A percentile compares a stretch with the other conserved stretches of the same genome.
These are phyloP conservation scores for Catocala sponsa DNA, from an alignment of 2,888 invertebrate genomes.

Conservation along the genomic window DNA sequence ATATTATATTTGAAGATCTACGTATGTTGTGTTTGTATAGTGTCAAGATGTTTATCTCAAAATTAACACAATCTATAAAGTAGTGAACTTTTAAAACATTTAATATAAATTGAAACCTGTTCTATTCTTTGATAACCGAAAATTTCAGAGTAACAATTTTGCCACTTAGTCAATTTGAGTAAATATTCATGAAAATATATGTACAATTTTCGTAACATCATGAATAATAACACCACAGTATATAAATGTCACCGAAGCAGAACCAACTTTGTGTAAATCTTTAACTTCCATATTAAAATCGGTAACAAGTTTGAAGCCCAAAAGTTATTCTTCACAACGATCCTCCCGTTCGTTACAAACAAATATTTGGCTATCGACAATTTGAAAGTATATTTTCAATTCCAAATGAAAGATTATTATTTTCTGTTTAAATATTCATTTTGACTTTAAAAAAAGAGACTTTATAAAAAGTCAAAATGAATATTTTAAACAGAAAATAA, in stretches of 20 bases:
- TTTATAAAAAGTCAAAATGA: too few relatives aligned
- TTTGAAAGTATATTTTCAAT: conserved; percentile 9
- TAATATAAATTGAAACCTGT: too few relatives aligned
- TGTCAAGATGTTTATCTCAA: too few relatives aligned
- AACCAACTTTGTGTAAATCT: conserved; percentile 41
- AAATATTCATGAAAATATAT: too few relatives aligned
- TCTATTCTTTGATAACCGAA: too few relatives aligned
- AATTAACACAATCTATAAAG: too few relatives aligned
- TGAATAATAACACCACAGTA: conserved; percentile 2
- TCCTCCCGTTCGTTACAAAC: conserved; percentile 35
- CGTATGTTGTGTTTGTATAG: too few relatives aligned
- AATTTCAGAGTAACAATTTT: too few relatives aligned
- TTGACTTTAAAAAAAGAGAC: conserved; percentile 2
- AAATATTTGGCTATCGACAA: conserved; percentile 23
- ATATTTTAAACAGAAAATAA: too few relatives aligned
- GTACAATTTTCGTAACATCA: not conserved
- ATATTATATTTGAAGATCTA: too few relatives aligned
- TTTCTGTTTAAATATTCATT: conserved; percentile 18
- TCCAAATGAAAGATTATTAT: conserved; percentile 15
- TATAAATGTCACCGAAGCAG: conserved; percentile 24
- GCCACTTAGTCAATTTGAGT: too few relatives aligned
- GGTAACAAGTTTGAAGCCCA: conserved; percentile 36
- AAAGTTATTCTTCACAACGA: conserved; percentile 44
- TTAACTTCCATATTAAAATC: conserved; percentile 61
- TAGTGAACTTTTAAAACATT: too few relatives aligned